Conservation (phyloP, 2,888 invertebrate species). For the Apotomis capreana region DNA sequence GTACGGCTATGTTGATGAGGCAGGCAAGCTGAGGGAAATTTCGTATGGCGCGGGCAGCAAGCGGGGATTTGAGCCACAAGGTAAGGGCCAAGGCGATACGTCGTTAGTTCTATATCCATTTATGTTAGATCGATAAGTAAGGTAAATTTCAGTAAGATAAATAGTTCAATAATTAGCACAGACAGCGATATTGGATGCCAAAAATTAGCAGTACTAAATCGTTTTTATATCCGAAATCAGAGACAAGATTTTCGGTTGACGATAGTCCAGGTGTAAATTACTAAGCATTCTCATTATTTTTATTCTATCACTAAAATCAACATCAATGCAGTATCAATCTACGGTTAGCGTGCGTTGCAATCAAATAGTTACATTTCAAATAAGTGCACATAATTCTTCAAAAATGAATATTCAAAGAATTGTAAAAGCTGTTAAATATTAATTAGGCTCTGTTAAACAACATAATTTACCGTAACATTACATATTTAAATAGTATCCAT, state of each 20-base stretch:
- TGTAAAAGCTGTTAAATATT: constrained; percentile 20
- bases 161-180: no score
- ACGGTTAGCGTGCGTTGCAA: background rate
- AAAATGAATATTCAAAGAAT: constrained; percentile 1
- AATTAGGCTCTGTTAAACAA: constrained; percentile 11
- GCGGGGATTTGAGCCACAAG: constrained; percentile 92
- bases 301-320: no score
- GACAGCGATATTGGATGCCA: no score
- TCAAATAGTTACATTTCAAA: background rate
- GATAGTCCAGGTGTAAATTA: no score
- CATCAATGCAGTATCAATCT: background rate
- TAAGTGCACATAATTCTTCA: background rate
- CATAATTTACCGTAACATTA: constrained; percentile 14
- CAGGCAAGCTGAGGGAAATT: constrained; percentile 89
- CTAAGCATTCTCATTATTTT: no score
- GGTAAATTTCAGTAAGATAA: no score
- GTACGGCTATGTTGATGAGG: constrained; percentile 94
- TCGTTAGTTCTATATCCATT: no score
- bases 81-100: constrained; percentile 58
- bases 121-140: no score
- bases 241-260: no score
- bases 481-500: background rate
- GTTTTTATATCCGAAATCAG: no score
- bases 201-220: no score
- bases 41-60: constrained; percentile 93